phyloP scores from a whole-genome alignment of 2,113 vertebrate genomes.

The Colistium nudipinnis region DNA sequence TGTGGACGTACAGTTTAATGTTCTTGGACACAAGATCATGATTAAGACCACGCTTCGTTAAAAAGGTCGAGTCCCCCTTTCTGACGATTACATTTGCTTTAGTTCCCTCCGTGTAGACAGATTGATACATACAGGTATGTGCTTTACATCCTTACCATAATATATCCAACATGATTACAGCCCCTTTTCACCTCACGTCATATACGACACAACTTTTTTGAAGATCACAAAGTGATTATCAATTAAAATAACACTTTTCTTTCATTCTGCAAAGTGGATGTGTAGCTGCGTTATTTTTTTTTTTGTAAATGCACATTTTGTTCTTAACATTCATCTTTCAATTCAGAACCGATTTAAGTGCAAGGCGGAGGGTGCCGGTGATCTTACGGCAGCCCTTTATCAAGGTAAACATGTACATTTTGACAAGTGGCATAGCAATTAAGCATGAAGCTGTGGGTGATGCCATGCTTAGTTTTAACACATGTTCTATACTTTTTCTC shows the following conservation, averaged over 20 bases:
- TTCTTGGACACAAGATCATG: not conserved
- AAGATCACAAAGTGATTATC: not conserved
- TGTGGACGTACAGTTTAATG: conserved; percentile 11
- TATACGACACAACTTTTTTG: not conserved
- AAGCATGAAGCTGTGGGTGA: conserved; percentile 7
- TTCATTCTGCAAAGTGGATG: not conserved
- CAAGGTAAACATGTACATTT: conserved; percentile 15
- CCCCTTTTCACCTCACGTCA: not conserved
- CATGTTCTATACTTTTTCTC: conserved; percentile 6
- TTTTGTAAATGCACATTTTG: conserved; percentile 6
- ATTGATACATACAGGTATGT: not conserved
- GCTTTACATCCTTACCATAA: not conserved
- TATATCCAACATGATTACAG: not conserved
- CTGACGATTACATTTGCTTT: conserved; percentile 12
- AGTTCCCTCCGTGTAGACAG: conserved; percentile 3
- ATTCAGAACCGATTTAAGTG: not conserved
- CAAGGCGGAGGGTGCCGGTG: not conserved
- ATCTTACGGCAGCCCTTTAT: conserved; percentile 16
- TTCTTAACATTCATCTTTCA: conserved; percentile 14
- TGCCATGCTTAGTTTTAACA: conserved; percentile 35
- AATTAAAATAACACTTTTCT: conserved; percentile 3
- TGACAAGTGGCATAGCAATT: conserved; percentile 19
- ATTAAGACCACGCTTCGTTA: not conserved
- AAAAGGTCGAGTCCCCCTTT: not conserved
- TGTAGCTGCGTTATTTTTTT: conserved; percentile 9